A percentile compares a stretch with the other conserved stretches of the same genome.
phyloP scores from a whole-genome alignment of 2,888 invertebrate species.

The Uloborus plumipes region DNA sequence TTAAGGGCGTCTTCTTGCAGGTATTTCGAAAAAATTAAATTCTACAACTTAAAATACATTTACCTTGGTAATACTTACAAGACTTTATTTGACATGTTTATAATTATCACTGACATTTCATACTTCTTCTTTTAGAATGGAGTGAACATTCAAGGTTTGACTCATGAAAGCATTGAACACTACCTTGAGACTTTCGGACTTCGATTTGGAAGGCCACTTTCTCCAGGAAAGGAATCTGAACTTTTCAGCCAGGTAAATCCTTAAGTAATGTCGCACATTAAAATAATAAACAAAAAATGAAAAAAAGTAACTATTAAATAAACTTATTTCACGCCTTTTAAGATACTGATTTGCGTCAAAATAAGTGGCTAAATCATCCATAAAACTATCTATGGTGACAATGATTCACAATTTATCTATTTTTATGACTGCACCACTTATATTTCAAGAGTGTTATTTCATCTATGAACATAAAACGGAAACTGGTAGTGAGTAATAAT shows the following conservation, averaged over 20 bases:
- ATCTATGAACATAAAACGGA: too few species aligned
- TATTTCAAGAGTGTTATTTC: too few species aligned
- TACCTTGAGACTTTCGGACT: neutral
- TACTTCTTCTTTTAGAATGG: neutral
- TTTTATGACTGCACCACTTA: too few species aligned
- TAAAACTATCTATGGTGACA: too few species aligned
- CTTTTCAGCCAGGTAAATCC: neutral
- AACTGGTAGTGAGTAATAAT: too few species aligned
- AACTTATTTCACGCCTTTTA: neutral
- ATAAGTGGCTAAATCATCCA: too few species aligned
- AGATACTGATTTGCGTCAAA: neutral
- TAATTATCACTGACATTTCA: too few species aligned
- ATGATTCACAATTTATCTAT: too few species aligned
- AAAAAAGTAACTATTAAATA: neutral
- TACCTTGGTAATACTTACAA: too few species aligned
- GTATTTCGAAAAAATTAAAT: conserved; percentile 7
- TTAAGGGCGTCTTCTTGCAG: conserved; percentile 15
- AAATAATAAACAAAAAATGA: too few species aligned
- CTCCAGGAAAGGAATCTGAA: neutral
- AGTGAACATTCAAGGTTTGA: conserved; percentile 3
- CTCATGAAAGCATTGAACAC: neutral
- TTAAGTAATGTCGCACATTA: neutral
- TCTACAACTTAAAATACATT: too few species aligned
- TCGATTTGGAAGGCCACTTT: neutral
- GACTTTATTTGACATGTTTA: too few species aligned